phyloP scores from a whole-genome alignment of 1,140 invertebrate species.

The Brachystomella parvula region DNA sequence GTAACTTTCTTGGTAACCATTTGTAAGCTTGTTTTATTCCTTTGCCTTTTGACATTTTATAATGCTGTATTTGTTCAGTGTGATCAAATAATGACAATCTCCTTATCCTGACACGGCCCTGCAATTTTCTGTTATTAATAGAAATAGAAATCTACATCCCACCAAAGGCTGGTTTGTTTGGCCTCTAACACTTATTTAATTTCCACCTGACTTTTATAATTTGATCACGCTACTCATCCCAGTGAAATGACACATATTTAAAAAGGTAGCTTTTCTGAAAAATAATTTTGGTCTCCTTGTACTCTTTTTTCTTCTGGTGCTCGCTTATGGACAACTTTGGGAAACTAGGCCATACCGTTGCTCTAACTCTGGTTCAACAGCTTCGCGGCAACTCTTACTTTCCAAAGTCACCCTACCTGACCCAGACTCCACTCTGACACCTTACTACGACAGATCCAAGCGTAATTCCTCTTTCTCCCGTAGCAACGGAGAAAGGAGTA shows the following conservation, averaged over 20 bases:
- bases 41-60: no score
- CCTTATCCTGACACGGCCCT: no score
- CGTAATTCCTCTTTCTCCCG: slow-evolving; percentile 33
- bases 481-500: slow-evolving; percentile 20
- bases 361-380: slow-evolving; percentile 27
- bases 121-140: background rate
- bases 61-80: no score
- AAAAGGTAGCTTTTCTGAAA: background rate
- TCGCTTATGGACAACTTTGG: slow-evolving; percentile 20
- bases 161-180: background rate
- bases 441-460: slow-evolving; percentile 21
- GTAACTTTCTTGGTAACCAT: no score
- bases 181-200: background rate
- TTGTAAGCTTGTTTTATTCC: no score
- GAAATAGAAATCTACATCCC: background rate
- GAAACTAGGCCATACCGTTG: slow-evolving; percentile 33
- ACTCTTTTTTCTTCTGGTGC: slow-evolving; percentile 29
- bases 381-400: slow-evolving; percentile 34
- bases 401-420: slow-evolving; percentile 32
- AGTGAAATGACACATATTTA: background rate
- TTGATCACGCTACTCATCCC: background rate
- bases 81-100: background rate
- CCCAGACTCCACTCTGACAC: slow-evolving; percentile 17
- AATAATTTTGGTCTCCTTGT: slow-evolving; percentile 21
- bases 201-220: background rate